phyloP scores from a whole-genome alignment of 1,140 invertebrate genomes.

The Formica exsecta region DNA sequence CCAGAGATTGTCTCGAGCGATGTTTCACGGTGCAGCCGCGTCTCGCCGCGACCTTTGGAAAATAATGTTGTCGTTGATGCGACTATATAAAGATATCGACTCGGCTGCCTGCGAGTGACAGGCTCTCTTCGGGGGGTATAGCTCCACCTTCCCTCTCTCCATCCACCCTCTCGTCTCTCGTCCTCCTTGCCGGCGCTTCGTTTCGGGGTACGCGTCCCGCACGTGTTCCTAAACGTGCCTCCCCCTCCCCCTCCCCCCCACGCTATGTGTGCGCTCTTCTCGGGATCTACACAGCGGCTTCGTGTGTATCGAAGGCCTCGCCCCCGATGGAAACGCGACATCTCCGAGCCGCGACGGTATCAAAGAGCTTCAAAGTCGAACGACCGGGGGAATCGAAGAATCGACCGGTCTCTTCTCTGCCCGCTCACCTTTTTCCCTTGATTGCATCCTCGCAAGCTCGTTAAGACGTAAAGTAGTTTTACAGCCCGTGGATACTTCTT shows the following conservation, averaged over 20 bases:
- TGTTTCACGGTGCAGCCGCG: slow-evolving; percentile 44
- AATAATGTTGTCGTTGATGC: slow-evolving; percentile 79
- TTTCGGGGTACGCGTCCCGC: slow-evolving; percentile 67
- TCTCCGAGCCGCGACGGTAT: slow-evolving; percentile 65
- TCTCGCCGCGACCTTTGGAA: slow-evolving; percentile 68
- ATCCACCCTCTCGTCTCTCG: slow-evolving; percentile 46
- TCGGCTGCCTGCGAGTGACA: slow-evolving; percentile 79
- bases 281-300: slow-evolving; percentile 39
- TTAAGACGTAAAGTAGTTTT: slow-evolving; percentile 35
- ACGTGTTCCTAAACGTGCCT: slow-evolving; percentile 62
- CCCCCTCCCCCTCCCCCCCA: background rate
- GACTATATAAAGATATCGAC: slow-evolving; percentile 81
- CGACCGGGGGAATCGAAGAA: slow-evolving; percentile 45
- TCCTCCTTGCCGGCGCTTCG: slow-evolving; percentile 61
- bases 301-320: slow-evolving; percentile 46
- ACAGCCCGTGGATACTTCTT: background rate
- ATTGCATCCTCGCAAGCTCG: slow-evolving; percentile 45
- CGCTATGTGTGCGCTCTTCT: slow-evolving; percentile 49
- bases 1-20: slow-evolving; percentile 44
- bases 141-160: slow-evolving; percentile 21
- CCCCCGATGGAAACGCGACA: slow-evolving; percentile 56
- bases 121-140: slow-evolving; percentile 76
- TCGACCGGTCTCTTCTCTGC: slow-evolving; percentile 51
- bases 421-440: slow-evolving; percentile 60
- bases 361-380: slow-evolving; percentile 74